These are phyloP conservation scores for Hemaris fuciformis DNA, from an alignment of 2,888 invertebrate genomes.

Conservation along the genomic window DNA sequence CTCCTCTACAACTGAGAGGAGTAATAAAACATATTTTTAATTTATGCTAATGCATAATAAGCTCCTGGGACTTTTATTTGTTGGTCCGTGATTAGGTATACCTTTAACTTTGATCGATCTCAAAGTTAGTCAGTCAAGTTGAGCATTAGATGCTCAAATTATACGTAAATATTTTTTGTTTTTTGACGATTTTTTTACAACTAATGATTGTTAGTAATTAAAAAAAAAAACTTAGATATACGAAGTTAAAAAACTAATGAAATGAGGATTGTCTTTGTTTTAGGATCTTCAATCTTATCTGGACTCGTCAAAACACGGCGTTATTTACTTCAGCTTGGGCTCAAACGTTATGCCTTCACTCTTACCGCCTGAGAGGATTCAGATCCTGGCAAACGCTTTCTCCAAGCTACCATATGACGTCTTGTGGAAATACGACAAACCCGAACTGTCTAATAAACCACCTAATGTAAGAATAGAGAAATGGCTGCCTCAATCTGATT, in stretches of 20 bases:
- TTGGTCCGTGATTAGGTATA: too few species aligned
- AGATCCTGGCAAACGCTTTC: slow-evolving; percentile 50
- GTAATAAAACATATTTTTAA: too few species aligned
- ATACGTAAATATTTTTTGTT: too few species aligned
- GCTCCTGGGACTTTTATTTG: too few species aligned
- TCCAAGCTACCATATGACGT: slow-evolving; percentile 63
- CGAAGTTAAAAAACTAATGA: too few species aligned
- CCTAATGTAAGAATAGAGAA: slow-evolving; percentile 60
- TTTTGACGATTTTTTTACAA: neutral
- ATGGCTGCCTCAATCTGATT: slow-evolving; percentile 71
- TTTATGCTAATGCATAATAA: too few species aligned
- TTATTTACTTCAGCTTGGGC: slow-evolving; percentile 70
- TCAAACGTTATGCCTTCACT: slow-evolving; percentile 52
- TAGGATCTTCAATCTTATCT: slow-evolving; percentile 57
- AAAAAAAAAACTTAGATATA: too few species aligned
- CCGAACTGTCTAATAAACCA: slow-evolving; percentile 49
- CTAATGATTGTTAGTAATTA: neutral
- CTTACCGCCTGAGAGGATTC: slow-evolving; percentile 47
- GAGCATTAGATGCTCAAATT: too few species aligned
- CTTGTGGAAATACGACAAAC: slow-evolving; percentile 68
- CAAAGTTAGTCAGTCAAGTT: too few species aligned
- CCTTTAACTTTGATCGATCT: too few species aligned
- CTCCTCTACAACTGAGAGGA: too few species aligned
- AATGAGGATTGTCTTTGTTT: too few species aligned
- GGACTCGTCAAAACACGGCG: slow-evolving; percentile 60